Percentiles rank a stretch among this genome's conserved stretches.
phyloP scores from a whole-genome alignment of 2,797 vertebrate genomes.

The Cryptoprocta ferox region DNA sequence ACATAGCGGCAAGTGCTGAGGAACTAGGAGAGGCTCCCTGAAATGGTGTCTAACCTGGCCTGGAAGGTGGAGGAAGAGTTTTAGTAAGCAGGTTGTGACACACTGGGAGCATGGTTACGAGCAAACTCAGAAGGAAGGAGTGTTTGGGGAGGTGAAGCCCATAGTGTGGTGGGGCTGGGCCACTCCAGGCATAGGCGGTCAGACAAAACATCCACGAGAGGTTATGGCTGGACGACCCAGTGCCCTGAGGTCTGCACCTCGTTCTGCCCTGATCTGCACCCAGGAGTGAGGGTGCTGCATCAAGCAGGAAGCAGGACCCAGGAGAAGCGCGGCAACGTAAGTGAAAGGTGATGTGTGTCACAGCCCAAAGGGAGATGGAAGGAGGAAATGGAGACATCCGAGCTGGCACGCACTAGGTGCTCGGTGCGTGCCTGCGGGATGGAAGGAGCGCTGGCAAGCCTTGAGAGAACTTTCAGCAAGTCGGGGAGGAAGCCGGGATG shows the following conservation, averaged over 20 bases:
- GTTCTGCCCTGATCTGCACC: background rate
- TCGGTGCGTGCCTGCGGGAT: background rate
- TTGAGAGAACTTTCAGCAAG: background rate
- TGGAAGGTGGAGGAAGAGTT: background rate
- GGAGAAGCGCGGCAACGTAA: background rate
- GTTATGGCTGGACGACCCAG: background rate
- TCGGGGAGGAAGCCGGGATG: background rate
- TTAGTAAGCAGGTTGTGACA: background rate
- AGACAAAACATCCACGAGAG: background rate
- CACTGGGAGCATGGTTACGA: background rate
- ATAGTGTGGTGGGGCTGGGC: background rate
- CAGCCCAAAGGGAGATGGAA: background rate
- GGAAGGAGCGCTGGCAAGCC: background rate
- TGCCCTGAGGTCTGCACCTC: rapidly evolving
- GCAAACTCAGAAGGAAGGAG: background rate
- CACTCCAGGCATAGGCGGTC: background rate
- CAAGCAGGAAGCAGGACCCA: background rate
- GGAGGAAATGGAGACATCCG: background rate
- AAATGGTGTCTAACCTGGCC: background rate
- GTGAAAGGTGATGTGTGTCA: background rate
- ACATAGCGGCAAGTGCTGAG: background rate
- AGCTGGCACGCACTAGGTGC: background rate
- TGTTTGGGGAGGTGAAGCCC: background rate
- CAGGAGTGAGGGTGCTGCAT: background rate
- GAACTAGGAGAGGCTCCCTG: background rate